phyloP scores from a whole-genome alignment of 2,888 invertebrate species.

The Nasonia oneida region DNA sequence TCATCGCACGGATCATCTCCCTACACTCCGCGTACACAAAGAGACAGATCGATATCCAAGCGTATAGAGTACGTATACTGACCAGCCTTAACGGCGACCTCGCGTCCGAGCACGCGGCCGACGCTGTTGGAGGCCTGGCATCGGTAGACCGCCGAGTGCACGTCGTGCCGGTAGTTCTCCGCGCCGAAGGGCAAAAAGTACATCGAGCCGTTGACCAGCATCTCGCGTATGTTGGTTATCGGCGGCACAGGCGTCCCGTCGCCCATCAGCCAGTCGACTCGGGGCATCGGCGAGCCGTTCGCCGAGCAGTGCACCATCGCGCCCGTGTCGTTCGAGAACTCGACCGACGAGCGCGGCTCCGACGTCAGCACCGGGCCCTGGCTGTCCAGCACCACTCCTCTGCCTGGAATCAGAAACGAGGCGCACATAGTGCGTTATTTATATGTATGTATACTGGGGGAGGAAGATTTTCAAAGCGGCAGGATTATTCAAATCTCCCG shows the following conservation, averaged over 20 bases:
- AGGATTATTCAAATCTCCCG: conserved; percentile 67
- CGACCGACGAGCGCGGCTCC: conserved; percentile 88
- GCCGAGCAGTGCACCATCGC: conserved; percentile 89
- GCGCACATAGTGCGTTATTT: not conserved
- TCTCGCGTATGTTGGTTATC: conserved; percentile 86
- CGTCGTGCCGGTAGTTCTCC: conserved; percentile 89
- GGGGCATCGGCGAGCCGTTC: conserved; percentile 87
- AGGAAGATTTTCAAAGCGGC: not conserved
- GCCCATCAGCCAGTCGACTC: conserved; percentile 89
- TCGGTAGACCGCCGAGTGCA: conserved; percentile 92
- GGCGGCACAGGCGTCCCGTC: conserved; percentile 85
- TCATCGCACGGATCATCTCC: not conserved
- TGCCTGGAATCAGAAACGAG: conserved; percentile 70
- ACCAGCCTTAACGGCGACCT: conserved; percentile 95
- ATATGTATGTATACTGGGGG: not conserved
- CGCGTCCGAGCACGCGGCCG: conserved; percentile 90
- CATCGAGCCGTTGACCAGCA: conserved; percentile 91
- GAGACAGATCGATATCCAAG: not conserved
- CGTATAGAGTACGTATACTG: conserved; percentile 73
- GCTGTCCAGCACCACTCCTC: conserved; percentile 77
- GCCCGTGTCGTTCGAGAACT: conserved; percentile 89
- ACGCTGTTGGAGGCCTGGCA: conserved; percentile 84
- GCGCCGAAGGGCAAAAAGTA: conserved; percentile 92
- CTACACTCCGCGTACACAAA: not conserved
- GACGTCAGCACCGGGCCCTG: conserved; percentile 89